Conservation (phyloP, 1,140 invertebrate species). For the Drosophila nikananu region DNA sequence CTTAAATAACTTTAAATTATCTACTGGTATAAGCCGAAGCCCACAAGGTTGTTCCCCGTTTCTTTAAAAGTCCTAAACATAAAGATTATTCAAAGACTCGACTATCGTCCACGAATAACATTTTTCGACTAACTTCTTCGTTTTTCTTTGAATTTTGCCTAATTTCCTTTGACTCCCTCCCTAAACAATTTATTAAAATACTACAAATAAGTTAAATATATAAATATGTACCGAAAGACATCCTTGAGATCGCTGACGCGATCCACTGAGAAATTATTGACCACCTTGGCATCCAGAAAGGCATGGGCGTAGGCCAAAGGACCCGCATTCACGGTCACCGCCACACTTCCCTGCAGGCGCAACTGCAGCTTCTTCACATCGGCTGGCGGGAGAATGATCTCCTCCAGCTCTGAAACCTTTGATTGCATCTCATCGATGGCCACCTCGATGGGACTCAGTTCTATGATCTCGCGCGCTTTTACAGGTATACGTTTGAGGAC, state of each 20-base stretch:
- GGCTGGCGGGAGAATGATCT: slow-evolving; percentile 92
- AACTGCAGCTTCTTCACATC: slow-evolving; percentile 96
- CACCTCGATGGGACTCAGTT: slow-evolving; percentile 96
- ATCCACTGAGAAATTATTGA: slow-evolving; percentile 91
- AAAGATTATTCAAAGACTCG: no score
- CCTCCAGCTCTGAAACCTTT: slow-evolving; percentile 92
- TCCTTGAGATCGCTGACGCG: slow-evolving; percentile 94
- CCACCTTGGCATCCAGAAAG: slow-evolving; percentile 91
- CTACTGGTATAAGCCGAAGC: neutral
- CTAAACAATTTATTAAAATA: neutral
- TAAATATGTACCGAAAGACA: slow-evolving; percentile 90
- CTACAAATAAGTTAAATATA: slow-evolving; percentile 18
- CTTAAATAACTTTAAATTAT: neutral
- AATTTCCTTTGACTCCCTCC: neutral
- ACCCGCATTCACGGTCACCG: slow-evolving; percentile 97
- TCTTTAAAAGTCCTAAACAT: neutral
- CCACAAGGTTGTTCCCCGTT: neutral
- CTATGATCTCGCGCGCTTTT: slow-evolving; percentile 89
- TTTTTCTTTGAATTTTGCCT: no score
- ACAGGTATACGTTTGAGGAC: slow-evolving; percentile 95
- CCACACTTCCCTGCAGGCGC: slow-evolving; percentile 94
- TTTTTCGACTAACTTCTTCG: no score
- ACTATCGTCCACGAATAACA: no score
- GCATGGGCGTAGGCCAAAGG: slow-evolving; percentile 96
- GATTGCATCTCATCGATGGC: slow-evolving; percentile 96